Percentiles rank a stretch among this genome's conserved stretches.
Evolutionary conservation across 2,113 vertebrate genomes (phyloP).

Genomic region (Fulmarus glacialis): DNA sequence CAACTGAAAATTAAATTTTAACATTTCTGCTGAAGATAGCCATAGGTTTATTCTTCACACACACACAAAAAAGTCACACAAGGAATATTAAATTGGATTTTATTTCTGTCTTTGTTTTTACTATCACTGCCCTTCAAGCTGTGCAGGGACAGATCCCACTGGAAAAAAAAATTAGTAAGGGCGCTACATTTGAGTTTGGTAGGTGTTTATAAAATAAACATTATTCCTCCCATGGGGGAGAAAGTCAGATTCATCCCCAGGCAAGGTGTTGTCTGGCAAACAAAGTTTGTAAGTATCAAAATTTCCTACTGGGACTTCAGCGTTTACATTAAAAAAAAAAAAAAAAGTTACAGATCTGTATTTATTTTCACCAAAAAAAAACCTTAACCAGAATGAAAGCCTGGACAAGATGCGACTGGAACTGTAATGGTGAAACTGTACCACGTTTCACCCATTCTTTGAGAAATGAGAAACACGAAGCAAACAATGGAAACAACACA

Average conservation of each 20-base stretch:
- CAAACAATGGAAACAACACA: neutral
- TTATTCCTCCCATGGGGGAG: constrained; percentile 10
- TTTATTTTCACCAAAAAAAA: neutral
- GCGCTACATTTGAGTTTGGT: constrained; percentile 1
- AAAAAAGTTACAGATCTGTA: neutral
- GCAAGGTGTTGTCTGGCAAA: constrained; percentile 44
- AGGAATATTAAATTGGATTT: neutral
- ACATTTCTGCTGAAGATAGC: neutral
- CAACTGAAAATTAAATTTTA: neutral
- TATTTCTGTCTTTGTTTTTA: constrained; percentile 14
- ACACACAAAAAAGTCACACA: neutral
- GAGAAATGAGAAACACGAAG: neutral
- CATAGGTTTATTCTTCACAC: neutral
- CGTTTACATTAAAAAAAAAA: neutral
- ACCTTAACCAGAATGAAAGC: neutral
- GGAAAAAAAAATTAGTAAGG: neutral
- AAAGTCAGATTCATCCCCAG: constrained; percentile 16
- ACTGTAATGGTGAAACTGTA: neutral
- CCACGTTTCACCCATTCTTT: neutral
- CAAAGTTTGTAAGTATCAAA: constrained; percentile 35
- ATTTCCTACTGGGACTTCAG: constrained; percentile 25
- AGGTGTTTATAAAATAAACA: constrained; percentile 59
- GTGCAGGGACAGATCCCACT: constrained; percentile 29
- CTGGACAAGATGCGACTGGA: neutral
- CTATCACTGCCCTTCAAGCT: constrained; percentile 20